A percentile compares a stretch with the other conserved stretches of the same genome.
These are phyloP conservation scores for Ypsolopha scabrella DNA, from an alignment of 2,888 invertebrate species.

Conservation along the genomic window DNA sequence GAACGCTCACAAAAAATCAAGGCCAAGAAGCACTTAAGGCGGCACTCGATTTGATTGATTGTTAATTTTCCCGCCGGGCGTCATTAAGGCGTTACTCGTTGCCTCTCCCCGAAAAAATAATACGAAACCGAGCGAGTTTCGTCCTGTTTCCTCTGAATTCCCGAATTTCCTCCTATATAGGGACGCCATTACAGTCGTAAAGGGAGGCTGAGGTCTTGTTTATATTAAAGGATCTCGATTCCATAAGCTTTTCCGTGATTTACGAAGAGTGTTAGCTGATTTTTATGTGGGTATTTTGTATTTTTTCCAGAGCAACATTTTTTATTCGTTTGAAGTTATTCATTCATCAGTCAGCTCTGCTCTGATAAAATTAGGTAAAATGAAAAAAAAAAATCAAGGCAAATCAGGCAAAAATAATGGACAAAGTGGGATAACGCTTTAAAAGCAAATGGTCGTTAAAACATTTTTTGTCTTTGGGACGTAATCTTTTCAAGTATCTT, in stretches of 20 bases:
- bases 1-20: too few relatives aligned
- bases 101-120: background rate
- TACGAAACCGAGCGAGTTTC: slow-evolving; percentile 1
- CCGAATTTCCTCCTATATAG: background rate
- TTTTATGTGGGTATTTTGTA: too few relatives aligned
- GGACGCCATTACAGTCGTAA: background rate
- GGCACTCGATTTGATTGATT: slow-evolving; percentile 21
- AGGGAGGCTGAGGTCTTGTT: background rate
- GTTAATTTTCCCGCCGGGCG: slow-evolving; percentile 18
- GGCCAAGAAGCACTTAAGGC: slow-evolving; percentile 12
- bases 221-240: background rate
- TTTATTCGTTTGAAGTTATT: too few relatives aligned
- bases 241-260: background rate
- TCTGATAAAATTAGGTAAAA: too few relatives aligned
- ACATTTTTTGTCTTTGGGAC: background rate
- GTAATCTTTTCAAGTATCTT: background rate
- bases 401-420: too few relatives aligned
- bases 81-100: slow-evolving; percentile 8
- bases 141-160: background rate
- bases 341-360: too few relatives aligned
- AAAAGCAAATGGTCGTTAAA: background rate
- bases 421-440: too few relatives aligned
- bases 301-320: too few relatives aligned
- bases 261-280: too few relatives aligned
- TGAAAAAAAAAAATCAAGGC: too few relatives aligned